These are phyloP conservation scores for Didymodactylos carnosus DNA, from an alignment of 2,888 invertebrate species.

Conservation along the genomic window DNA sequence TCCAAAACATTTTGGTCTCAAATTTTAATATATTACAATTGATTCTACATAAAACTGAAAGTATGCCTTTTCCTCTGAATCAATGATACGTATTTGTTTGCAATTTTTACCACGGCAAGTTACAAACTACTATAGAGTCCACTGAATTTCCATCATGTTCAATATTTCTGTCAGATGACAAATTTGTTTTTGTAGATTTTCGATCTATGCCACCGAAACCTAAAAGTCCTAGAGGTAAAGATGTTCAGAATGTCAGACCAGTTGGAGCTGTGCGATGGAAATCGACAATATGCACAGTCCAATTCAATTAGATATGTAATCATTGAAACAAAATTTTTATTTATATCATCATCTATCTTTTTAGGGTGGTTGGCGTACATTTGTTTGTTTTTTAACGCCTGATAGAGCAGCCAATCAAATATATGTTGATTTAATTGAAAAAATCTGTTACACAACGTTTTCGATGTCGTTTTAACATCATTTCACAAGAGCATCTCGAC, in stretches of 20 bases:
- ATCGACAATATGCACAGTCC: background rate
- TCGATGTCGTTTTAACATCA: slow-evolving; percentile 5
- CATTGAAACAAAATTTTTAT: background rate
- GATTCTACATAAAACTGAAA: too few species aligned
- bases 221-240: background rate
- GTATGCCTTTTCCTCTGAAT: too few species aligned
- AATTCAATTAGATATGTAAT: background rate
- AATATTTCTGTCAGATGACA: too few species aligned
- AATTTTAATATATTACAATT: too few species aligned
- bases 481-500: slow-evolving; percentile 7
- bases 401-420: slow-evolving; percentile 1
- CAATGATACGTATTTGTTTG: too few species aligned
- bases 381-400: slow-evolving; percentile 5
- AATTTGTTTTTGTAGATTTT: too few species aligned
- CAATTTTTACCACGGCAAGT: too few species aligned
- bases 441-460: background rate
- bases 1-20: too few species aligned
- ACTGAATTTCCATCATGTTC: too few species aligned
- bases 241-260: background rate
- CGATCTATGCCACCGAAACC: background rate
- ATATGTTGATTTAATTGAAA: slow-evolving; percentile 12
- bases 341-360: background rate
- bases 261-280: background rate
- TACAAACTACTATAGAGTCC: too few species aligned
- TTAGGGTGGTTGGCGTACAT: slow-evolving; percentile 7